Evolutionary conservation across 2,797 vertebrate species (phyloP).

Genomic region (Halcyon leucocephala): DNA sequence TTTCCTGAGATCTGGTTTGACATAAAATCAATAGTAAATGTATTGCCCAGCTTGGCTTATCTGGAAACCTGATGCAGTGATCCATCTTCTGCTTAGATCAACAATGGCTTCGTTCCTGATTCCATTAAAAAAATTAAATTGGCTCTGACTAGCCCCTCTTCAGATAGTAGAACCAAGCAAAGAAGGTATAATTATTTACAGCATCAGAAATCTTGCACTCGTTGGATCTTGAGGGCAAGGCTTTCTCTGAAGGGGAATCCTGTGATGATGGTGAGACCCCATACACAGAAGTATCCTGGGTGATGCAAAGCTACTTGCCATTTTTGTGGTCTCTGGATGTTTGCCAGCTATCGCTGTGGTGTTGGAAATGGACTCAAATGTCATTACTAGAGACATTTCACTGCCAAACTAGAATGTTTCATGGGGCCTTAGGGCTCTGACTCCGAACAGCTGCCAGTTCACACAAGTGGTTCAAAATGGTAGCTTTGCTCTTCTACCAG

Average conservation of each 20-base stretch:
- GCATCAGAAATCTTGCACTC: conserved; percentile 3
- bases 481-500: not conserved
- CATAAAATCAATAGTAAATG: conserved; percentile 81
- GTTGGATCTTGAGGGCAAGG: not conserved
- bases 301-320: not conserved
- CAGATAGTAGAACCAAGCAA: not conserved
- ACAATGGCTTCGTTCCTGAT: conserved; percentile 32
- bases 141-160: not conserved
- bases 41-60: conserved; percentile 42
- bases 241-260: not conserved
- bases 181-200: not conserved
- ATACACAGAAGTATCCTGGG: not conserved
- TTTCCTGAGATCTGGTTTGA: conserved; percentile 66
- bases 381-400: not conserved
- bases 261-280: not conserved
- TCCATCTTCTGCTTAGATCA: conserved; percentile 58
- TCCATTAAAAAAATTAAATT: conserved; percentile 77
- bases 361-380: not conserved
- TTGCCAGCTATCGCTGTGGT: not conserved
- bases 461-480: not conserved
- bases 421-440: not conserved
- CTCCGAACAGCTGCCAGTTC: not conserved
- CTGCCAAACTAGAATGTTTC: not conserved
- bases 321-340: not conserved
- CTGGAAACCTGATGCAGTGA: conserved; percentile 48